Evolutionary conservation across 2,888 invertebrate genomes (phyloP).

Genomic region (Epiblema foenella): DNA sequence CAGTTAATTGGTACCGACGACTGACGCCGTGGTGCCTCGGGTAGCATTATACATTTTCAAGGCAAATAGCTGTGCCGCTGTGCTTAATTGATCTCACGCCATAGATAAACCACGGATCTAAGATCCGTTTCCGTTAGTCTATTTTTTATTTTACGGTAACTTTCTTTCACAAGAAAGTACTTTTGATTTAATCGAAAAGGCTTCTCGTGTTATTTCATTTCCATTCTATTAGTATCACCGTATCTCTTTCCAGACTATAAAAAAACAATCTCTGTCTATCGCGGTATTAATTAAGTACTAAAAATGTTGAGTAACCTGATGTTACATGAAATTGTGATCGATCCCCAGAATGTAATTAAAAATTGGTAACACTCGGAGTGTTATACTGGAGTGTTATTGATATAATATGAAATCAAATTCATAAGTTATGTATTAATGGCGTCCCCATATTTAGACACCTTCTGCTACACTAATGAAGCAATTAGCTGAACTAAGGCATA

Average conservation of each 20-base stretch:
- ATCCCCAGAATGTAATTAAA: no score
- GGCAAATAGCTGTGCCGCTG: constrained; percentile 61
- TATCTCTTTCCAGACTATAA: background rate
- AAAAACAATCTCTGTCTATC: no score
- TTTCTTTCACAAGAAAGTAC: constrained; percentile 21
- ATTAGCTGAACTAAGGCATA: no score
- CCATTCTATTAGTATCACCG: background rate
- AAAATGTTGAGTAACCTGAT: no score
- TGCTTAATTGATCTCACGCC: constrained; percentile 65
- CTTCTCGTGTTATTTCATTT: constrained; percentile 13
- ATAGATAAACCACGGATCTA: constrained; percentile 64
- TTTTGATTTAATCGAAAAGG: background rate
- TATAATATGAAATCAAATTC: no score
- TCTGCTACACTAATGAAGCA: no score
- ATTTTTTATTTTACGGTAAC: constrained; percentile 15
- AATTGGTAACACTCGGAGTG: no score
- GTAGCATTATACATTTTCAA: constrained; percentile 59
- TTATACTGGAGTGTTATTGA: no score
- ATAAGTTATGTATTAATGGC: no score
- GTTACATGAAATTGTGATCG: no score
- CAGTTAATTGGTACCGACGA: constrained; percentile 51
- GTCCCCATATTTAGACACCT: no score
- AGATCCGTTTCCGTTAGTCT: constrained; percentile 56
- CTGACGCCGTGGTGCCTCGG: constrained; percentile 49
- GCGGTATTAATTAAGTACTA: no score